These are phyloP conservation scores for Watsonalla binaria DNA, from an alignment of 2,888 invertebrate genomes.

Conservation along the genomic window DNA sequence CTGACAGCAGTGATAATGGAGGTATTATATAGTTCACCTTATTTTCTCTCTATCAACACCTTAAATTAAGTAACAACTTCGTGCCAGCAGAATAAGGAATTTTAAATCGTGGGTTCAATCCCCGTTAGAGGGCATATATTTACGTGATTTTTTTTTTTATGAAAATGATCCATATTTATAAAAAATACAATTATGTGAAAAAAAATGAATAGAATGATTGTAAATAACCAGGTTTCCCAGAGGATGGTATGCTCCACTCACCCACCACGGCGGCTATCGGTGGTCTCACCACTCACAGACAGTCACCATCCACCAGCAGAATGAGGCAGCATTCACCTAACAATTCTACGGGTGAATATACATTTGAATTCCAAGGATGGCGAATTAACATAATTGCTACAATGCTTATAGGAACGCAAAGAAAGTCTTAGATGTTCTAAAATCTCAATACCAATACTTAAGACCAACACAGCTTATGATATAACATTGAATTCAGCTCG, in stretches of 20 bases:
- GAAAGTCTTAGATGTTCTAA: too few relatives aligned
- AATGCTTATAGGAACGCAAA: too few relatives aligned
- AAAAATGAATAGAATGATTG: neutral
- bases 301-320: conserved; percentile 46
- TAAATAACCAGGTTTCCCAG: conserved; percentile 58
- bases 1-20: conserved; percentile 73
- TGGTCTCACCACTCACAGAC: conserved; percentile 38
- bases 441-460: too few relatives aligned
- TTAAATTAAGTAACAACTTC: too few relatives aligned
- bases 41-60: neutral
- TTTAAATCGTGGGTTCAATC: too few relatives aligned
- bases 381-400: neutral
- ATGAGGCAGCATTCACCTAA: conserved; percentile 56
- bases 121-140: too few relatives aligned
- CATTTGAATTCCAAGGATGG: neutral
- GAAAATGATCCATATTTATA: too few relatives aligned
- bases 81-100: too few relatives aligned
- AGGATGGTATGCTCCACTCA: conserved; percentile 67
- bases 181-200: too few relatives aligned
- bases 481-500: too few relatives aligned
- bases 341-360: conserved; percentile 45
- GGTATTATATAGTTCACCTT: conserved; percentile 33
- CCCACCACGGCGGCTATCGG: conserved; percentile 65
- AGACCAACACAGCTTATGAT: too few relatives aligned
- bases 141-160: too few relatives aligned